Evolutionary conservation across 2,113 vertebrate species (phyloP).

Genomic region (Numida meleagris): DNA sequence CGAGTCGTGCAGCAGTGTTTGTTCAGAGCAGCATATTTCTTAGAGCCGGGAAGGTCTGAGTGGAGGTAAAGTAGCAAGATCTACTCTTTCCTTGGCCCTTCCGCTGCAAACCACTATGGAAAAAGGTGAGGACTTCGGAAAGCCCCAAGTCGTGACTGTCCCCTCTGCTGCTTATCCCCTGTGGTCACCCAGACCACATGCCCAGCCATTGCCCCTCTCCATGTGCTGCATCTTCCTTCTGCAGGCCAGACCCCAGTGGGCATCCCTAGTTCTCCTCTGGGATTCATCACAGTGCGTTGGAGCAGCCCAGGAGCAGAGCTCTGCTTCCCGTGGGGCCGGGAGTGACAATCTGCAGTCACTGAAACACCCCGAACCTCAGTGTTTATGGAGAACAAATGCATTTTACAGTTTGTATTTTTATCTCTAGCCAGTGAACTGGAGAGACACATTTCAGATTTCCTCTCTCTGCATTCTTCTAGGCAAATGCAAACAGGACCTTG

Average conservation of each 20-base stretch:
- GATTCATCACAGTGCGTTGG: background rate
- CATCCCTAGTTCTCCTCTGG: background rate
- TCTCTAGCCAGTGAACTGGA: background rate
- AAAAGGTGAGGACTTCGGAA: background rate
- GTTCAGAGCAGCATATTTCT: background rate
- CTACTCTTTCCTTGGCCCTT: background rate
- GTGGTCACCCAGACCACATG: fast-evolving
- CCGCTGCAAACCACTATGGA: background rate
- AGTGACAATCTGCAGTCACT: background rate
- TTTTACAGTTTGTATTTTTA: background rate
- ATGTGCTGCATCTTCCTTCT: background rate
- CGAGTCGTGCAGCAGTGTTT: background rate
- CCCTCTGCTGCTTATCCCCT: background rate
- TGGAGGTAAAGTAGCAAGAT: background rate
- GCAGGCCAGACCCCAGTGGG: background rate
- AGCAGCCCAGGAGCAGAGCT: background rate
- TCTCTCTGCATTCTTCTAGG: background rate
- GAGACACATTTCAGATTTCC: background rate
- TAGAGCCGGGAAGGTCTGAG: background rate
- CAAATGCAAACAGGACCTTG: background rate
- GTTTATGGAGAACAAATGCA: background rate
- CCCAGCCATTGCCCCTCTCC: background rate
- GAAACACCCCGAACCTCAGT: background rate
- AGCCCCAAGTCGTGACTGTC: background rate
- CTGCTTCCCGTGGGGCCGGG: background rate